Percentiles rank a stretch among this genome's conserved stretches.
Conservation (phyloP, 2,113 vertebrate species). For the Seriola rivoliana region DNA sequence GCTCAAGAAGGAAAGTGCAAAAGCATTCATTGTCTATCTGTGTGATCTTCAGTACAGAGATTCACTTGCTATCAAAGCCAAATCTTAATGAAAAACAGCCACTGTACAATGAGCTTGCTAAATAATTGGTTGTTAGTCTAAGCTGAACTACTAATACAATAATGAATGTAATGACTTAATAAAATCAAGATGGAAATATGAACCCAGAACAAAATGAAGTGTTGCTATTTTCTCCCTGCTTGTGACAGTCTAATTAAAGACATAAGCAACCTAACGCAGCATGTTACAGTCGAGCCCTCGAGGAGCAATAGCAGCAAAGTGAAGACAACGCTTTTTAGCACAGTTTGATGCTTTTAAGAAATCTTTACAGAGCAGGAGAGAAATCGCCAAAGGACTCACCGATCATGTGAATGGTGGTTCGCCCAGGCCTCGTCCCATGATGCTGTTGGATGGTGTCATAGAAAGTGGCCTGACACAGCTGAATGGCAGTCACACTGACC, state of each 20-base stretch:
- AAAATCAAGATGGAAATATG: conserved; percentile 31
- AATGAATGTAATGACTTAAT: conserved; percentile 39
- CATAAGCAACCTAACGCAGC: conserved; percentile 24
- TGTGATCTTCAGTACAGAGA: conserved; percentile 51
- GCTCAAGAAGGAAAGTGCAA: conserved; percentile 62
- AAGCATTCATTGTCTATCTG: conserved; percentile 45
- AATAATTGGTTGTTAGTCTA: conserved; percentile 44
- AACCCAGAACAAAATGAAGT: conserved; percentile 21
- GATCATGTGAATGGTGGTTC: conserved; percentile 84
- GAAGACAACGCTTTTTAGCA: neutral
- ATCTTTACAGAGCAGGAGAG: neutral
- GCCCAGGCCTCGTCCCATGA: conserved; percentile 93
- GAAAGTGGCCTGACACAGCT: conserved; percentile 94
- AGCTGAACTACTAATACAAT: conserved; percentile 31
- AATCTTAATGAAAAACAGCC: conserved; percentile 60
- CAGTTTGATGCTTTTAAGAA: neutral
- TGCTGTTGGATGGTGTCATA: conserved; percentile 94
- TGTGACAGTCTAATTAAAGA: conserved; percentile 48
- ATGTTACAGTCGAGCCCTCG: neutral
- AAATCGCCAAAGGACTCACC: conserved; percentile 68
- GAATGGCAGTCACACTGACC: conserved; percentile 90
- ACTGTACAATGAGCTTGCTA: conserved; percentile 26
- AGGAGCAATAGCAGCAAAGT: neutral
- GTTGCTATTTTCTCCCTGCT: conserved; percentile 15
- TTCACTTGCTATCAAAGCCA: conserved; percentile 36